Base-by-base conservation (phyloP, 2,888 invertebrate genomes). In the Temnothorax ravouxi region DNA sequence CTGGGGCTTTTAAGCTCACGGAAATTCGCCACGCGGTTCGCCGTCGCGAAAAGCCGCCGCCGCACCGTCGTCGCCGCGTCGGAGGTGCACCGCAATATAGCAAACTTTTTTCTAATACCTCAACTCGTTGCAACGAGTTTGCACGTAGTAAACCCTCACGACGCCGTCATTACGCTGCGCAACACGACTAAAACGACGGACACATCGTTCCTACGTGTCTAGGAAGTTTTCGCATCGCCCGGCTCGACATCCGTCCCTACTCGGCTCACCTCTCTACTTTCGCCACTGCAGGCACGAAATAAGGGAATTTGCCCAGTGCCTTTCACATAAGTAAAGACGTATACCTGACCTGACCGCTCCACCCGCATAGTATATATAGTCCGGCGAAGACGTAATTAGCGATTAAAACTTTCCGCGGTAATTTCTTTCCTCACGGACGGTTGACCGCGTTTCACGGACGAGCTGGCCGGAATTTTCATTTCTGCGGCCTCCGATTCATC, bases 321-420 rank as follows among this genome's bases (percentile, higher is more conserved):
- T 84, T 84, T 76, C 71, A 67, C 71, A 54, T 50, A 80, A 71
- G 80, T 75, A 84, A 59, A 77, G 79, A 80, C 75, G 54, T 88
- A 83, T 74, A 83, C 79, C 80, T 21, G 71, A 44, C 50, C 66
- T 75, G 59, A 71, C 34, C 29, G 44, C 41, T 47, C 50, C 15
- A 75, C 34, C 54, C 66, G 50, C 69, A 41, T 52, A 66, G 50
- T 74, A 74, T 61, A n/a, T n/a, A 61, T 74, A 75, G 41, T 21
- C 41, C n/a, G 18, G 54, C 54, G 56, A 86, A 83, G 84, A 80
- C 89, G 88, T 93, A 91, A 93, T 92, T 92, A 93, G 90, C 92
- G 92, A 92, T 91, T 91, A 90, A 92, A 93, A 92, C 88, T 92
- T 92, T 91, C 80, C 86, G 50, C 82, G 84, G 86, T 81, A 88